These are phyloP conservation scores for Calyptommatus sinebrachiatus DNA, from an alignment of 2,113 vertebrate genomes.

Conservation along the genomic window DNA sequence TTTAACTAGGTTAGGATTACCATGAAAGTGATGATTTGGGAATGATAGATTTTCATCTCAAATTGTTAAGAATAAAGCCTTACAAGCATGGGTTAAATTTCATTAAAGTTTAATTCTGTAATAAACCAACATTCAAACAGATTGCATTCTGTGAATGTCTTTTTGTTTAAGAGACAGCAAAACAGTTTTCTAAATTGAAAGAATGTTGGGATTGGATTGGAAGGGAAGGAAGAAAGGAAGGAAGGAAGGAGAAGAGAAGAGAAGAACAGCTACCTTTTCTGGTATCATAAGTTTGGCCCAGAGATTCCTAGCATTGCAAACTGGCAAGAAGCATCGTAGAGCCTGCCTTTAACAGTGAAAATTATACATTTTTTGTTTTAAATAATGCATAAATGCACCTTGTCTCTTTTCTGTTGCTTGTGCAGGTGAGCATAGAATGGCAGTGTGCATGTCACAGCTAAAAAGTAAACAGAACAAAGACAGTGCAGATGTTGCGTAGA, in stretches of 20 bases:
- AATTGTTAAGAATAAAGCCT: slow-evolving; percentile 59
- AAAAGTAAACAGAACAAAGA: slow-evolving; percentile 53
- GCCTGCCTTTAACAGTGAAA: slow-evolving; percentile 44
- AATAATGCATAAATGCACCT: slow-evolving; percentile 17
- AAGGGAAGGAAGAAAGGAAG: slow-evolving; percentile 47
- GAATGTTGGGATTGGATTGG: slow-evolving; percentile 28
- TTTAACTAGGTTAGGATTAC: slow-evolving; percentile 43
- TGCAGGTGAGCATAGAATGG: slow-evolving; percentile 27
- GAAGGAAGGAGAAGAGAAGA: slow-evolving; percentile 40
- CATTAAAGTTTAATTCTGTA: slow-evolving; percentile 45
- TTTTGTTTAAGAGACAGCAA: slow-evolving; percentile 28
- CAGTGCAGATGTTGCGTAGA: slow-evolving; percentile 55
- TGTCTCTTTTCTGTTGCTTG: slow-evolving; percentile 28
- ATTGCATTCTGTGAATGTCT: slow-evolving; percentile 31
- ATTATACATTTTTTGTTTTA: slow-evolving; percentile 18
- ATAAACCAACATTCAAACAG: slow-evolving; percentile 32
- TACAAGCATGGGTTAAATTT: slow-evolving; percentile 51
- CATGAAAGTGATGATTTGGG: slow-evolving; percentile 16
- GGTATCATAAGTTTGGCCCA: slow-evolving; percentile 20
- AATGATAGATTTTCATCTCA: slow-evolving; percentile 5
- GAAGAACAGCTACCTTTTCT: slow-evolving; percentile 57
- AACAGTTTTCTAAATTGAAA: slow-evolving; percentile 42
- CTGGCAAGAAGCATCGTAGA: slow-evolving; percentile 1
- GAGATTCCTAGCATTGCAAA: slow-evolving; percentile 11
- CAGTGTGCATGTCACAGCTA: slow-evolving; percentile 37